Evolutionary conservation across 2,113 vertebrate species (phyloP), one percentile per base, ranked within the genome.

Genomic region (Arizona elegans): DNA sequence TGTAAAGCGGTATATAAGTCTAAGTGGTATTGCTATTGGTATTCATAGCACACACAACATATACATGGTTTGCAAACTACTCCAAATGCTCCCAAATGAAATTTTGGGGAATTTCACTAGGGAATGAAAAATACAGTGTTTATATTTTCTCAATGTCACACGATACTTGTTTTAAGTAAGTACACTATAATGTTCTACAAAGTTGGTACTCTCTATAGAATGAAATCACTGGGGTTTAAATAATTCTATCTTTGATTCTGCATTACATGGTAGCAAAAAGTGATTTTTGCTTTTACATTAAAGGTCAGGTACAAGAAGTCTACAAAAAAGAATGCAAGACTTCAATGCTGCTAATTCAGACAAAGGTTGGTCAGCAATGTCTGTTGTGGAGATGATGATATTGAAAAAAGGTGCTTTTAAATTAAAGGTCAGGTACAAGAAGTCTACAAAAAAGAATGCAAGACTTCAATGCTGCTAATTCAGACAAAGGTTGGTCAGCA

Each of bases 171-270:
- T 0, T 6, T 87, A 89, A 91, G 88, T 43, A 94, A 94, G 47
- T 87, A 19, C 38, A n/a, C 38, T 95, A 65, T 43, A 91, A 93
- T 93, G 86, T 58, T 58, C 9, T 7, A 53, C 19, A 93, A 93
- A 95, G 92, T 75, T 58, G 58, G 10, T 88, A 38, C 29, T 53
- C 56, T 94, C 26, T 43, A 87, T 50, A 90, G 70, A 94, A 91
- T 5, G 92, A 19, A 86, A 56, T 87, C 15, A n/a, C 33, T 90
- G 6, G 91, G 81, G 7, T 52, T 50, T 96, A 47, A 58, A 75
- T 92, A n/a, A 43, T 50, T 3, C n/a, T 29, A 11, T 6, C 38
- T 94, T 94, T 89, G 91, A 19, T 90, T 86, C 85, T 62, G 9
- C 1, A 1, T 88, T 93, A 91, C 94, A 33, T n/a, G 47, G n/a